A percentile compares a stretch with the other conserved stretches of the same genome.
Conservation (phyloP, 2,888 invertebrate species). For the Boloria euphrosyne region DNA sequence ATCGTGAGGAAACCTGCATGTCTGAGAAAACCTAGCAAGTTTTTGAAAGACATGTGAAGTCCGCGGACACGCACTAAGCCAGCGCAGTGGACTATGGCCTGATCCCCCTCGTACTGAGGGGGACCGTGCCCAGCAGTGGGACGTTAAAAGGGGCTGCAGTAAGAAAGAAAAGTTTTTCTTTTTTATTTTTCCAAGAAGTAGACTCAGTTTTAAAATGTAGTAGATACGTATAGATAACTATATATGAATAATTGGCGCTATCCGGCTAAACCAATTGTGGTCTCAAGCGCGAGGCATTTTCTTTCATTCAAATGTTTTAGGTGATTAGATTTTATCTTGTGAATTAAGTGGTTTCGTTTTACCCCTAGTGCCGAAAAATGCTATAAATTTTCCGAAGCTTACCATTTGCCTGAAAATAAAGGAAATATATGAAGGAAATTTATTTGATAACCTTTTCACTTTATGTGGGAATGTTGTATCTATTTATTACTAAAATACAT, state of each 20-base stretch:
- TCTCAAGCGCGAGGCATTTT: slow-evolving; percentile 31
- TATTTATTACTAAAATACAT: too few species aligned
- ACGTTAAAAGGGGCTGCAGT: too few species aligned
- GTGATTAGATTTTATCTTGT: slow-evolving; percentile 37
- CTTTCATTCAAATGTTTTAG: slow-evolving; percentile 34
- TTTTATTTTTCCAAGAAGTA: too few species aligned
- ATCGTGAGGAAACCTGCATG: too few species aligned
- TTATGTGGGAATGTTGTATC: too few species aligned
- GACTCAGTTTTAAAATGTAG: neutral
- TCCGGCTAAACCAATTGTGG: slow-evolving; percentile 32
- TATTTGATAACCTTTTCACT: neutral
- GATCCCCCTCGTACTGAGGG: too few species aligned
- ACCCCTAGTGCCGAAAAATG: slow-evolving; percentile 33
- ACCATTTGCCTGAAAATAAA: slow-evolving; percentile 14
- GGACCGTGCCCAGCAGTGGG: too few species aligned
- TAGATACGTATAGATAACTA: neutral
- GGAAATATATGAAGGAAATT: slow-evolving; percentile 6
- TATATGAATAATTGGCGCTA: slow-evolving; percentile 12
- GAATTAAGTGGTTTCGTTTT: slow-evolving; percentile 38
- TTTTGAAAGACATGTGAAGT: too few species aligned
- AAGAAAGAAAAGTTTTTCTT: too few species aligned
- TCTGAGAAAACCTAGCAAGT: too few species aligned
- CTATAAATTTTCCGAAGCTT: slow-evolving; percentile 22
- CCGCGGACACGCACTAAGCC: too few species aligned
- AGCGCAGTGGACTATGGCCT: too few species aligned